Conservation (phyloP, 2,797 vertebrate species). For the Tangara arthus region DNA sequence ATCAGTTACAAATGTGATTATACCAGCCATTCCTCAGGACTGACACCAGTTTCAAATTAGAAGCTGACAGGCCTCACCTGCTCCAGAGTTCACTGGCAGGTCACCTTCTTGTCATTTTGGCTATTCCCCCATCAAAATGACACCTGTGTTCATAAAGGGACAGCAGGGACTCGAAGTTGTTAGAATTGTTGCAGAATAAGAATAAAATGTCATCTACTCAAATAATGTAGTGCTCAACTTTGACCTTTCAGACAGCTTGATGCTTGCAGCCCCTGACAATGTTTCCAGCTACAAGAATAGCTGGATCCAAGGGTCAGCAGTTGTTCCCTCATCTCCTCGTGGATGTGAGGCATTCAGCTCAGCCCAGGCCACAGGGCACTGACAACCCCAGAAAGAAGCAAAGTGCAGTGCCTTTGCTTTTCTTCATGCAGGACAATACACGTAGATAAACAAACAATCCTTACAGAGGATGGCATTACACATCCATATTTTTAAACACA, state of each 20-base stretch:
- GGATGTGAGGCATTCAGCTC: neutral
- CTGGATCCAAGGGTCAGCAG: constrained; percentile 13
- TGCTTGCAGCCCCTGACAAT: constrained; percentile 5
- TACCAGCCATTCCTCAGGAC: constrained; percentile 73
- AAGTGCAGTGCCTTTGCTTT: neutral
- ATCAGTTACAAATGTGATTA: constrained; percentile 80
- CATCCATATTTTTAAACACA: neutral
- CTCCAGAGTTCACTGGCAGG: constrained; percentile 82
- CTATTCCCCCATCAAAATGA: constrained; percentile 68
- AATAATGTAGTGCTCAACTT: constrained; percentile 61
- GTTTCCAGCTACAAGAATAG: constrained; percentile 51
- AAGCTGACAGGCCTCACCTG: constrained; percentile 82
- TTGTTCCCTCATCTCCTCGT: neutral
- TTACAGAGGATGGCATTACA: neutral
- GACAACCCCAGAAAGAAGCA: neutral
- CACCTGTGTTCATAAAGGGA: constrained; percentile 74
- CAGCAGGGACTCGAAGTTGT: constrained; percentile 46
- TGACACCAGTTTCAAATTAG: constrained; percentile 82
- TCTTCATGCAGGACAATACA: neutral
- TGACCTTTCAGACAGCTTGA: constrained; percentile 59
- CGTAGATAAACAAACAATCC: neutral
- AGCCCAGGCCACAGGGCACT: neutral
- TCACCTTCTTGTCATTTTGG: constrained; percentile 77
- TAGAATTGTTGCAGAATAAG: constrained; percentile 70
- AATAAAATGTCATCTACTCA: constrained; percentile 52